These are phyloP conservation scores for Trinorchestia longiramus DNA, from an alignment of 1,140 invertebrate genomes.

Conservation along the genomic window DNA sequence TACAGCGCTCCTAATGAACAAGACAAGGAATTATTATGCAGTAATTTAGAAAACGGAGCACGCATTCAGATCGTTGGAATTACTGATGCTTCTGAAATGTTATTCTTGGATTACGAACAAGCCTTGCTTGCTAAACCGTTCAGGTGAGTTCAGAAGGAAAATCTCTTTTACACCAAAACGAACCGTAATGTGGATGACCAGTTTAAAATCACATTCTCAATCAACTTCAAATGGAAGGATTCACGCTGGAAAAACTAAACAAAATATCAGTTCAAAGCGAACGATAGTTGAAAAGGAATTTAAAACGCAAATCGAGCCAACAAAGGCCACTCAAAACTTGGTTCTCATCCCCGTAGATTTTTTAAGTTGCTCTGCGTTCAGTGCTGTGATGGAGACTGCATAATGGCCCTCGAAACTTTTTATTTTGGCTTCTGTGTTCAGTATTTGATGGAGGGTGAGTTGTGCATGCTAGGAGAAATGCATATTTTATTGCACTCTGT, in stretches of 20 bases:
- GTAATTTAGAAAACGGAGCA: no score
- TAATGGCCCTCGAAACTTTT: background rate
- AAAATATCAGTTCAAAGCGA: background rate
- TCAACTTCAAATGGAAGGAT: conserved; percentile 1
- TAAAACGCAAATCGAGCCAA: background rate
- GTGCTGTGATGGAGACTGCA: background rate
- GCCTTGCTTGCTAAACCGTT: no score
- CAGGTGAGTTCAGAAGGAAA: no score
- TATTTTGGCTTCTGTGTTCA: background rate
- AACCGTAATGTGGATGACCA: background rate
- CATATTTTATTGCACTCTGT: no score
- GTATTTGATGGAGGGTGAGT: background rate
- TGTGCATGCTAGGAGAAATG: no score
- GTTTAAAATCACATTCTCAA: background rate
- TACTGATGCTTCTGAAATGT: no score
- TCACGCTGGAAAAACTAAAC: background rate
- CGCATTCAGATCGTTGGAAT: no score
- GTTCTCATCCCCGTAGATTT: background rate
- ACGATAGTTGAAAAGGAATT: background rate
- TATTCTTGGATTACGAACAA: no score
- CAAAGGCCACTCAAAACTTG: background rate
- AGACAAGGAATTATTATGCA: no score
- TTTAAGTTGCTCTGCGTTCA: background rate
- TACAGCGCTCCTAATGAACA: no score
- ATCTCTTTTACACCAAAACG: background rate